phyloP scores from a whole-genome alignment of 1,140 invertebrate genomes.

The Prorops nasuta region DNA sequence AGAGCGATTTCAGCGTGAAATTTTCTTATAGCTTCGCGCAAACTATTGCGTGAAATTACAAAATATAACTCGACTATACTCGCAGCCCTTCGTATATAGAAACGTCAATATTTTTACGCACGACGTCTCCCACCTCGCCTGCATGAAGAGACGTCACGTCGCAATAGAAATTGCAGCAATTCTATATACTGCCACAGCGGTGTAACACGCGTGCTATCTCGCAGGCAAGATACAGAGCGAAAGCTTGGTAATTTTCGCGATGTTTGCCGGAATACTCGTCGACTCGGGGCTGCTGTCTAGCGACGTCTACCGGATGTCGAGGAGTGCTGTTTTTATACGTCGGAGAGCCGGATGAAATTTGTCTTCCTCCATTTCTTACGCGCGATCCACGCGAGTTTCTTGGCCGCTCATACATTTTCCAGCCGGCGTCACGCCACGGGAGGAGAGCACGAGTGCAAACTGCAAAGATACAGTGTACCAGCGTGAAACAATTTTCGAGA shows the following conservation, averaged over 20 bases:
- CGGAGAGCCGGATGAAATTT: slow-evolving; percentile 14
- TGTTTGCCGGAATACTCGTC: background rate
- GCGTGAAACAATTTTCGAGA: background rate
- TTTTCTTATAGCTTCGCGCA: too few species aligned
- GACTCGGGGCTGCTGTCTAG: too few species aligned
- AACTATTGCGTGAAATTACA: too few species aligned
- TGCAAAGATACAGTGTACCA: background rate
- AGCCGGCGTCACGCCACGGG: slow-evolving; percentile 8
- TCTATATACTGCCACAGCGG: too few species aligned
- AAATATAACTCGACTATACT: too few species aligned
- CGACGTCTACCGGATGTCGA: too few species aligned
- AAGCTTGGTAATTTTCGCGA: background rate
- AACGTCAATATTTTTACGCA: too few species aligned
- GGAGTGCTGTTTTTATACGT: background rate
- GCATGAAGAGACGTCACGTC: too few species aligned
- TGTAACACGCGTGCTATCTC: background rate
- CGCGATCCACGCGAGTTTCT: background rate
- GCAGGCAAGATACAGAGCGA: background rate
- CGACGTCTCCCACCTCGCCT: too few species aligned
- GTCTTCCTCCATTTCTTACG: background rate
- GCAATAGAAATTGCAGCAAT: too few species aligned
- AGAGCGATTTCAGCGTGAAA: too few species aligned
- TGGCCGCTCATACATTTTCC: slow-evolving; percentile 27
- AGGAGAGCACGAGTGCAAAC: background rate
- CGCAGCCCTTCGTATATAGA: too few species aligned